Evolutionary conservation across 2,888 invertebrate genomes (phyloP).

Genomic region (Dynastes maya): DNA sequence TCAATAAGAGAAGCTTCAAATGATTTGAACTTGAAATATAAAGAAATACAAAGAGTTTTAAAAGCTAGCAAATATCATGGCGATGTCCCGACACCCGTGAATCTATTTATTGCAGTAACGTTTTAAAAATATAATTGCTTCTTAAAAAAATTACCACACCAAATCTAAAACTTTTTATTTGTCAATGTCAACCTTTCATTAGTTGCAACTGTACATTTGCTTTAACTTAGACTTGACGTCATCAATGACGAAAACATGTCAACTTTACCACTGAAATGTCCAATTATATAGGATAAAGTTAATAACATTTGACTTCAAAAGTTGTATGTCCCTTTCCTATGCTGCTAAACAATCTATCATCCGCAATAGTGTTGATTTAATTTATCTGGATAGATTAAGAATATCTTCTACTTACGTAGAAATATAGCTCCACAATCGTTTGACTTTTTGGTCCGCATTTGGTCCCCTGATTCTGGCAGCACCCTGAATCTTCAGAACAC

Average conservation of each 20-base stretch:
- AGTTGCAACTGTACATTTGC: not conserved
- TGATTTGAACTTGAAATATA: too few relatives aligned
- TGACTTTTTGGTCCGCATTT: constrained; percentile 86
- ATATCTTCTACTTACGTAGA: constrained; percentile 81
- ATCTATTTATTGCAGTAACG: too few relatives aligned
- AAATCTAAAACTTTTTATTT: too few relatives aligned
- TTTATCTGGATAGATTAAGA: not conserved
- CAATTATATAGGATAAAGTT: not conserved
- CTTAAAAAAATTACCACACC: too few relatives aligned
- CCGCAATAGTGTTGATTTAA: not conserved
- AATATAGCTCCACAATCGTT: constrained; percentile 81
- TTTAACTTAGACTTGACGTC: not conserved
- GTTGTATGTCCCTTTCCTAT: not conserved
- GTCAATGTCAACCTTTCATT: not conserved
- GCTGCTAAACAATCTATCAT: not conserved
- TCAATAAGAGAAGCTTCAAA: too few relatives aligned
- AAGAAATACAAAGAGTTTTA: too few relatives aligned
- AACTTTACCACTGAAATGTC: not conserved
- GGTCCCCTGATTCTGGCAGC: constrained; percentile 81
- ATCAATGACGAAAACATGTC: not conserved
- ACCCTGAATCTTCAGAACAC: constrained; percentile 91
- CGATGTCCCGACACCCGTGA: too few relatives aligned
- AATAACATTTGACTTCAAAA: not conserved
- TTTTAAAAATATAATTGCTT: too few relatives aligned
- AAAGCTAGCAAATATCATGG: too few relatives aligned